phyloP scores from a whole-genome alignment of 2,888 invertebrate species.

The Mamestra brassicae region DNA sequence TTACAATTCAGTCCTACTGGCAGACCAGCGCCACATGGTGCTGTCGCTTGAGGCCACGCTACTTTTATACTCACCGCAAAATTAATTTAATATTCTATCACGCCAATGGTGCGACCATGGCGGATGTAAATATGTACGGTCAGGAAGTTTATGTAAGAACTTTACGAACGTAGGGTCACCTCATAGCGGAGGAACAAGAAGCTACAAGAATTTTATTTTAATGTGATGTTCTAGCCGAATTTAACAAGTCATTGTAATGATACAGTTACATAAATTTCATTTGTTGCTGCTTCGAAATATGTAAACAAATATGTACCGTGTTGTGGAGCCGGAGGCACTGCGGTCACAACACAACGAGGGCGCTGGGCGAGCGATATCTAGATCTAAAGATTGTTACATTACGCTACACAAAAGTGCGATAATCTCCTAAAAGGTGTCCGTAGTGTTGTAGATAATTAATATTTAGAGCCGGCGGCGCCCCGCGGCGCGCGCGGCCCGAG shows the following conservation, averaged over 20 bases:
- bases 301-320: conserved; percentile 34
- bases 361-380: conserved; percentile 78
- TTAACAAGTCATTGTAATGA: background rate
- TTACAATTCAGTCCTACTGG: conserved; percentile 65
- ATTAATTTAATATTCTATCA: conserved; percentile 85
- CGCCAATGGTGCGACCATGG: conserved; percentile 70
- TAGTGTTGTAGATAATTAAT: conserved; percentile 90
- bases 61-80: conserved; percentile 82
- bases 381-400: conserved; percentile 84
- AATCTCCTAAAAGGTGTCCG: conserved; percentile 89
- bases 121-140: conserved; percentile 44
- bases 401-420: conserved; percentile 84
- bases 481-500: conserved; percentile 82
- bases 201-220: background rate
- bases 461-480: conserved; percentile 87
- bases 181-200: background rate
- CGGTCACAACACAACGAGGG: conserved; percentile 65
- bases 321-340: conserved; percentile 44
- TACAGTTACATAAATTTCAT: background rate
- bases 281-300: conserved; percentile 15
- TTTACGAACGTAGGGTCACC: background rate
- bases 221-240: background rate
- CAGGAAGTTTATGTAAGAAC: conserved; percentile 25
- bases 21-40: conserved; percentile 81
- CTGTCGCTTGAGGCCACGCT: conserved; percentile 79